These are phyloP conservation scores for Harmothoe impar DNA, from an alignment of 2,888 invertebrate species.

Conservation along the genomic window DNA sequence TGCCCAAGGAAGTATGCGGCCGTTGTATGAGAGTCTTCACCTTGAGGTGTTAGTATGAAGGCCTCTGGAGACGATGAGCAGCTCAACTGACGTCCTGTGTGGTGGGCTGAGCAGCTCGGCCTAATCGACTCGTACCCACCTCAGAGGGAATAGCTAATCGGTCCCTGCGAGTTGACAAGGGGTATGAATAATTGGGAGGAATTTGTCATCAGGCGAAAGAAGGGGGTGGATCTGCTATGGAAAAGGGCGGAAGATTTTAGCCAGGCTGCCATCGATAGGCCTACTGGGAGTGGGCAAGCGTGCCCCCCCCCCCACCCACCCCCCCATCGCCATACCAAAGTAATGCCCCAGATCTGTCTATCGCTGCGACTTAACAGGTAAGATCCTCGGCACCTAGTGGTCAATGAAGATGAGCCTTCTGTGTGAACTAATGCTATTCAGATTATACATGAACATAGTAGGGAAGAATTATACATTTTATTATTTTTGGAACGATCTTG, in stretches of 20 bases:
- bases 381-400: too few relatives aligned
- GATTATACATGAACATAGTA: too few relatives aligned
- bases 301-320: neutral
- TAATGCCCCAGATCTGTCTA: too few relatives aligned
- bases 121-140: neutral
- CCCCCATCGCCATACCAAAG: too few relatives aligned
- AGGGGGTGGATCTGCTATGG: conserved; percentile 56
- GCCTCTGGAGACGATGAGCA: neutral
- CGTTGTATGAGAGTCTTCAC: neutral
- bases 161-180: conserved; percentile 42
- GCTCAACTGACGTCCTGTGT: neutral
- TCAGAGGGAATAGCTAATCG: conserved; percentile 53
- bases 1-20: neutral
- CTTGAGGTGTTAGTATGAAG: neutral
- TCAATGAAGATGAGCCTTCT: too few relatives aligned
- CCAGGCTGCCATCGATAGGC: conserved; percentile 37
- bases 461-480: too few relatives aligned
- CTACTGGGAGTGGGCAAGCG: neutral
- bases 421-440: too few relatives aligned
- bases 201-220: conserved; percentile 54
- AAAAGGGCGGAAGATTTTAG: conserved; percentile 57
- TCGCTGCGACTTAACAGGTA: too few relatives aligned
- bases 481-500: too few relatives aligned
- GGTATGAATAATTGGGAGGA: conserved; percentile 34
- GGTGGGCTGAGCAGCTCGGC: neutral